Evolutionary conservation across 2,888 invertebrate genomes (phyloP).

Genomic region (Aspidiotus rigidus): DNA sequence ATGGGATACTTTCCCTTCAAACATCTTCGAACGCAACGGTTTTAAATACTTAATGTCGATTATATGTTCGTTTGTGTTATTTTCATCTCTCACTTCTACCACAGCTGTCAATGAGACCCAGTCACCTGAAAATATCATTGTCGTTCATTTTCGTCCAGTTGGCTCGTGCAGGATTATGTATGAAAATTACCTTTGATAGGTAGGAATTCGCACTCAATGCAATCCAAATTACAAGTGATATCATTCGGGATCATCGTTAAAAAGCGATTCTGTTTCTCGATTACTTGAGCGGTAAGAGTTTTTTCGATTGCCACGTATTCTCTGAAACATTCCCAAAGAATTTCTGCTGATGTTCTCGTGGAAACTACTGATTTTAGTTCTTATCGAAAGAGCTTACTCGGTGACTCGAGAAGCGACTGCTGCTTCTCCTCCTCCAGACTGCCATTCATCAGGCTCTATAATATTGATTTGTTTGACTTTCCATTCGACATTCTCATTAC

Average conservation of each 20-base stretch:
- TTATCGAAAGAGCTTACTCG: background rate
- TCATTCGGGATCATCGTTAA: slow-evolving; percentile 2
- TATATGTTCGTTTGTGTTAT: slow-evolving; percentile 3
- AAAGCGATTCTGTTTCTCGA: background rate
- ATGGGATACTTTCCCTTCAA: slow-evolving; percentile 47
- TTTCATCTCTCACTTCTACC: slow-evolving; percentile 1
- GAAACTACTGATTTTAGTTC: background rate
- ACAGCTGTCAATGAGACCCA: slow-evolving; percentile 2
- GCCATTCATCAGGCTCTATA: slow-evolving; percentile 12
- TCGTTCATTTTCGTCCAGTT: background rate
- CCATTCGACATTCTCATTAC: slow-evolving; percentile 8
- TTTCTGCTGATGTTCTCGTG: background rate
- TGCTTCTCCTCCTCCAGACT: background rate
- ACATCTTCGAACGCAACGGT: slow-evolving; percentile 47
- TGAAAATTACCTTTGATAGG: slow-evolving; percentile 12
- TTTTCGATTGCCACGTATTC: slow-evolving; percentile 6
- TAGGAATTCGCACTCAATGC: slow-evolving; percentile 9
- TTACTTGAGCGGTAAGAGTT: background rate
- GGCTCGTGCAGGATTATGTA: background rate
- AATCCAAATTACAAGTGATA: slow-evolving; percentile 10
- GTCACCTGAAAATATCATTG: slow-evolving; percentile 12
- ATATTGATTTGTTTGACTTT: slow-evolving; percentile 13
- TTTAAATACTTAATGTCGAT: slow-evolving; percentile 24
- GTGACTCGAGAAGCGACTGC: background rate
- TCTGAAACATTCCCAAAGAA: background rate